Conservation (phyloP, 2,113 vertebrate species). For the Mormyrus iriodes region DNA sequence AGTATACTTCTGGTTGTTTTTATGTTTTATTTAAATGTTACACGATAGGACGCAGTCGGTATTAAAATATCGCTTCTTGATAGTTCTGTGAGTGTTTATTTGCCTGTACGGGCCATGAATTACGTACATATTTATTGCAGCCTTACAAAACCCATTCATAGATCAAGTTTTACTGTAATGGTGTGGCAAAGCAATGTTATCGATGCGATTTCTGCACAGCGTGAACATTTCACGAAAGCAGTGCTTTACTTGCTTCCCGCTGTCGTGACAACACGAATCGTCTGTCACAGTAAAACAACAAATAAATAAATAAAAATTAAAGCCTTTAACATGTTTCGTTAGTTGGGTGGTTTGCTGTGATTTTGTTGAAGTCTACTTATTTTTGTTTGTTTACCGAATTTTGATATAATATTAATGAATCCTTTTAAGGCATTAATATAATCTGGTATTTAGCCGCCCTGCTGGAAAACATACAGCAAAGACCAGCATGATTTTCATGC, state of each 20-base stretch:
- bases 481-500: not conserved
- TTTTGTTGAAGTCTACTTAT: not conserved
- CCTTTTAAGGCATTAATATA: not conserved
- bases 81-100: not conserved
- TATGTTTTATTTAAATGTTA: not conserved
- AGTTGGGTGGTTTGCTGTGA: not conserved
- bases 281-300: not conserved
- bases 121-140: not conserved
- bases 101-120: not conserved
- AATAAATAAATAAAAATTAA: not conserved
- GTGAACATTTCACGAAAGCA: not conserved
- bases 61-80: not conserved
- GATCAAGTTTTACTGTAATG: not conserved
- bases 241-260: not conserved
- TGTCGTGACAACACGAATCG: not conserved
- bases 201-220: not conserved
- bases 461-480: not conserved
- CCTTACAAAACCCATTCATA: not conserved
- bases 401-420: not conserved
- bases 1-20: not conserved
- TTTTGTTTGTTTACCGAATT: not conserved
- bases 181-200: not conserved
- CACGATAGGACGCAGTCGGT: not conserved
- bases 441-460: not conserved
- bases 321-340: not conserved